Evolutionary conservation across 1,140 invertebrate species (phyloP).

Genomic region (Drosophila pseudoobscura): DNA sequence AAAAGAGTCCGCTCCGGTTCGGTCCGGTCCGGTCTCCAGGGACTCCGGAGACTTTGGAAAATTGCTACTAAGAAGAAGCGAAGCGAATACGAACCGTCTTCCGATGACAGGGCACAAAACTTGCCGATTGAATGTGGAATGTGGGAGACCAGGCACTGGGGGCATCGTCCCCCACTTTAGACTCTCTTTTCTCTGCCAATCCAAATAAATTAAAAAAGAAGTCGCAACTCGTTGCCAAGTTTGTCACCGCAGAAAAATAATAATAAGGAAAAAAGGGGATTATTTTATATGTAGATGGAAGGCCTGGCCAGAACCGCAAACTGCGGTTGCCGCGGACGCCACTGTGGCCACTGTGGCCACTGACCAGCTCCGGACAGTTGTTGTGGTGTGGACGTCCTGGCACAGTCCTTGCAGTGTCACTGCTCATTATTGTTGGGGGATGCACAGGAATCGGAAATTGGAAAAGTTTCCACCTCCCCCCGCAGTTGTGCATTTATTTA

Average conservation of each 20-base stretch:
- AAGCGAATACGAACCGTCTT: not conserved
- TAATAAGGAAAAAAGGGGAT: slow-evolving; percentile 16
- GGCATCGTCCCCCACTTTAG: slow-evolving; percentile 26
- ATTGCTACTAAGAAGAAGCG: slow-evolving; percentile 21
- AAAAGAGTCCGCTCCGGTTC: slow-evolving; percentile 35
- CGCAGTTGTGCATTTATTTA: slow-evolving; percentile 20
- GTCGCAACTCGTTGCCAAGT: slow-evolving; percentile 71
- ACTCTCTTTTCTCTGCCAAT: slow-evolving; percentile 8
- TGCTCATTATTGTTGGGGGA: slow-evolving; percentile 66
- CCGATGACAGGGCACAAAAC: slow-evolving; percentile 55
- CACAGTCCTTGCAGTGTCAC: slow-evolving; percentile 37
- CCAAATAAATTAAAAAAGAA: slow-evolving; percentile 70
- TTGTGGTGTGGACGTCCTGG: slow-evolving; percentile 16
- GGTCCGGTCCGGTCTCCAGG: slow-evolving; percentile 1
- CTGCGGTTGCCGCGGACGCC: slow-evolving; percentile 57
- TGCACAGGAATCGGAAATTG: slow-evolving; percentile 70
- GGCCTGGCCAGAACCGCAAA: slow-evolving; percentile 46
- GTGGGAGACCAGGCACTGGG: slow-evolving; percentile 4
- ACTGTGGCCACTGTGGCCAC: slow-evolving; percentile 25
- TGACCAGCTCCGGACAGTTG: slow-evolving; percentile 15
- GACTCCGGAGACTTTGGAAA: slow-evolving; percentile 29
- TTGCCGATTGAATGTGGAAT: slow-evolving; percentile 53
- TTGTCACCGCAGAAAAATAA: slow-evolving; percentile 65
- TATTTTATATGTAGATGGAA: slow-evolving; percentile 26
- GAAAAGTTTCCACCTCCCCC: slow-evolving; percentile 54